Percentiles rank a stretch among this genome's conserved stretches.
Conservation (phyloP, 2,113 vertebrate species). For the Phalacrocorax aristotelis region DNA sequence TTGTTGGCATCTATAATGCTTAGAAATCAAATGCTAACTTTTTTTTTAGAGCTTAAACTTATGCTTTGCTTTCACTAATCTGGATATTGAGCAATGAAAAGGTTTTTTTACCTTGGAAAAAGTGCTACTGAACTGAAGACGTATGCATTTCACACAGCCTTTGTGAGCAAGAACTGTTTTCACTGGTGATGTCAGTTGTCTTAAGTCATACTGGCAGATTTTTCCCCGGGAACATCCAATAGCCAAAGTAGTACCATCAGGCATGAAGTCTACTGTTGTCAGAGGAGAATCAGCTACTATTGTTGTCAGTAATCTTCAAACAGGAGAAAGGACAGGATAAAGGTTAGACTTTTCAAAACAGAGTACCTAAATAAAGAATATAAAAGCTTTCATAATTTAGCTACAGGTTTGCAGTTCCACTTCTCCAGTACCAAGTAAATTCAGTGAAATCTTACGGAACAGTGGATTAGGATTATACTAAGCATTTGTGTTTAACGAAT, state of each 20-base stretch:
- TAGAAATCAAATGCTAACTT: not conserved
- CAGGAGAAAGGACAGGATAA: not conserved
- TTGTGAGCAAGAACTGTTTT: slow-evolving; percentile 88
- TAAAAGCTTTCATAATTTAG: not conserved
- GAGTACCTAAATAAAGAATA: not conserved
- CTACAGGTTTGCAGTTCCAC: not conserved
- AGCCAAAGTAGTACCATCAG: slow-evolving; percentile 88
- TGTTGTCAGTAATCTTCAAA: slow-evolving; percentile 79
- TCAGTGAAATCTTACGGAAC: not conserved
- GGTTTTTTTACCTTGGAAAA: slow-evolving; percentile 79
- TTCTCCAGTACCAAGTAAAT: not conserved
- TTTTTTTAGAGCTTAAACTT: not conserved
- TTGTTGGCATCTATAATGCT: not conserved
- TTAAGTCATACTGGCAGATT: slow-evolving; percentile 92
- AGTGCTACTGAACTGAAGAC: slow-evolving; percentile 81
- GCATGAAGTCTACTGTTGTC: slow-evolving; percentile 91
- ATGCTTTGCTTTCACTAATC: not conserved
- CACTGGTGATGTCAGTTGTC: slow-evolving; percentile 86
- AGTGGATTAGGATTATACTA: not conserved
- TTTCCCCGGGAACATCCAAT: slow-evolving; percentile 92
- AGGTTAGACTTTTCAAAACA: not conserved
- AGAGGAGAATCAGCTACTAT: slow-evolving; percentile 88
- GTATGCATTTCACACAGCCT: slow-evolving; percentile 91
- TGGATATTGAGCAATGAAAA: not conserved
- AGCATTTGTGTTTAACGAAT: not conserved